Conservation (phyloP, 2,888 invertebrate genomes). For the Callinectes sapidus region DNA sequence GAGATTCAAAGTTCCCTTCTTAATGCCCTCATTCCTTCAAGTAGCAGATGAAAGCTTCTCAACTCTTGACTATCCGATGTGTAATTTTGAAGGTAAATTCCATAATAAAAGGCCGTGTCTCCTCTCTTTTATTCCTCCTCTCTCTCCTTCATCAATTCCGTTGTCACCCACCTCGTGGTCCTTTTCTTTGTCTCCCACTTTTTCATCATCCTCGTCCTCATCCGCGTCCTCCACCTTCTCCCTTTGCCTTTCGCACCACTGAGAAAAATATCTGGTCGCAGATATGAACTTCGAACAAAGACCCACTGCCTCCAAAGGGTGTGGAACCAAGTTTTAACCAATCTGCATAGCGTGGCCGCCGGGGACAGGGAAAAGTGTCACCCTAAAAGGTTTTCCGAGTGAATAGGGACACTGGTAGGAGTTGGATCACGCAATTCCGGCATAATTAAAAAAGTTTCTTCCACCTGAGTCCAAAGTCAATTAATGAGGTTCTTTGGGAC, state of each 20-base stretch:
- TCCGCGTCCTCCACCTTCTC: slow-evolving; percentile 8
- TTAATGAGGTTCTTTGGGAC: slow-evolving; percentile 51
- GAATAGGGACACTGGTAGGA: slow-evolving; percentile 19
- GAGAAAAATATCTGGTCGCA: slow-evolving; percentile 6
- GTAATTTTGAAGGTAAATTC: neutral
- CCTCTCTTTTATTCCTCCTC: neutral
- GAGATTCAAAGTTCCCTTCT: neutral
- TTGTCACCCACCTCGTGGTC: neutral
- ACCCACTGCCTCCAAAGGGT: slow-evolving; percentile 9
- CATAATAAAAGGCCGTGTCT: neutral
- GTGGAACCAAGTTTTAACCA: slow-evolving; percentile 31
- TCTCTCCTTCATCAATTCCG: neutral
- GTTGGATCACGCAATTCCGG: slow-evolving; percentile 48
- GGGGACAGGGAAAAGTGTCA: slow-evolving; percentile 11
- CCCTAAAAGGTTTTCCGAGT: slow-evolving; percentile 37
- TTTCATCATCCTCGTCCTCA: neutral
- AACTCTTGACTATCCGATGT: neutral
- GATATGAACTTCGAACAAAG: slow-evolving; percentile 23
- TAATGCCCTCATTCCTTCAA: neutral
- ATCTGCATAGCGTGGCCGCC: slow-evolving; percentile 40
- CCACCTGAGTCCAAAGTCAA: slow-evolving; percentile 57
- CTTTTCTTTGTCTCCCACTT: neutral
- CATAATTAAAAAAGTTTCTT: slow-evolving; percentile 61
- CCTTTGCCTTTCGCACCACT: neutral
- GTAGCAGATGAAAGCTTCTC: neutral